Conservation (phyloP, 2,797 vertebrate genomes). For the Rhyacichthys aspro region DNA sequence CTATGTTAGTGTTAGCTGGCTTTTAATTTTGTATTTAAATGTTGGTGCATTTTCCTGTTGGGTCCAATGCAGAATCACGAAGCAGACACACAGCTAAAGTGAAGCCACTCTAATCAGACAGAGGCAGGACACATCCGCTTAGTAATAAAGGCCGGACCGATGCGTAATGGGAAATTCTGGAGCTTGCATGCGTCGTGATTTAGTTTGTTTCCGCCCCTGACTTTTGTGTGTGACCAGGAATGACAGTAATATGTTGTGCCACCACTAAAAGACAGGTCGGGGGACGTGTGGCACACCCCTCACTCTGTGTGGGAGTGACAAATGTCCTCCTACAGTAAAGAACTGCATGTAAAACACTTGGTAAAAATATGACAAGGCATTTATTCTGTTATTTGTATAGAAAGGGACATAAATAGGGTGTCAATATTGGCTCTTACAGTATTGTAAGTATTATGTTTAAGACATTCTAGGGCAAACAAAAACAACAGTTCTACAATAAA, state of each 20-base stretch:
- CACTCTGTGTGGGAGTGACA: slow-evolving; percentile 56
- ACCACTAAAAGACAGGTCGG: slow-evolving; percentile 55
- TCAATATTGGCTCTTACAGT: too few species aligned
- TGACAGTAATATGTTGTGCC: slow-evolving; percentile 72
- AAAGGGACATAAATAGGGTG: too few species aligned
- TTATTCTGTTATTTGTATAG: neutral
- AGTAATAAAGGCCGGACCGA: slow-evolving; percentile 44
- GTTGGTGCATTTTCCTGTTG: neutral
- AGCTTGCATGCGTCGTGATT: slow-evolving; percentile 29
- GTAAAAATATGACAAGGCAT: neutral
- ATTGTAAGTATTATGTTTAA: too few species aligned
- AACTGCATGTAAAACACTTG: slow-evolving; percentile 12
- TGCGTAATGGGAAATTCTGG: slow-evolving; percentile 38
- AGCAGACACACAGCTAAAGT: slow-evolving; percentile 20
- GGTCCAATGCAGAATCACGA: slow-evolving; percentile 6
- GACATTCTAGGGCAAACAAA: too few species aligned
- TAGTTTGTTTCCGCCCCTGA: slow-evolving; percentile 47
- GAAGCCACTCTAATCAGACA: slow-evolving; percentile 39
- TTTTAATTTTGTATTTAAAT: slow-evolving; percentile 10
- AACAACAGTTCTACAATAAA: too few species aligned
- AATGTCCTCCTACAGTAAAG: slow-evolving; percentile 41
- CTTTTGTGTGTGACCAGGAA: slow-evolving; percentile 42
- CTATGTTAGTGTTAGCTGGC: neutral
- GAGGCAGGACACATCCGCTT: slow-evolving; percentile 32
- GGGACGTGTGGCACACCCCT: slow-evolving; percentile 63